Base-by-base conservation (phyloP, 2,797 vertebrate species). In the Schizopygopsis pylzovi region DNA sequence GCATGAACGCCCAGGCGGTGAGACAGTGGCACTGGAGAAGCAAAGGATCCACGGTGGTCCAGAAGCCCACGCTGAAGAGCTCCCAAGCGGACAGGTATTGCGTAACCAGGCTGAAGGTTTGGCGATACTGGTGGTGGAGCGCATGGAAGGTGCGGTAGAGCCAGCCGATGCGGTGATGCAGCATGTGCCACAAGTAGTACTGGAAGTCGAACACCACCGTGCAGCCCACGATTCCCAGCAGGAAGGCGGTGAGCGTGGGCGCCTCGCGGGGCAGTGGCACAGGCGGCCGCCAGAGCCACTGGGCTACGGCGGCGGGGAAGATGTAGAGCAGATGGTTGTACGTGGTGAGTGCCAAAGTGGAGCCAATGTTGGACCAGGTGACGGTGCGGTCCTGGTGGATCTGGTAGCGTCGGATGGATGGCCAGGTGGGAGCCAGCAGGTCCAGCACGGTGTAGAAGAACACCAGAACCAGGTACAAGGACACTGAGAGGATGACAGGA, bases 31-130 rank as follows among this genome's bases (percentile, higher is more conserved):
- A 96, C 87, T 92, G 94, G 11, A 96, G 93, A 84, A 96, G 90
- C 41, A 96, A 71, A 25, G 96, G 96, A 91, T 96, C 94, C 1
- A 94, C 89, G 0, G 96, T 96, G 28, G 95, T 92, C 96, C 96
- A 96, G 20, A 96, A 95, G 1, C 96, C 96, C 59, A 96, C 92
- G 3, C 93, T 95, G 88, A 96, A 94, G 45, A 96, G 83, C 90
- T 96, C 96, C 95, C 96, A 96, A 68, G 94, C 95, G 0, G 96
- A 96, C 37, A 96, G 92, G 88, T 96, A 94, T 91, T 96, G 94
- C 10, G 96, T 96, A 83, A 96, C 95, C 63, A 96, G 92, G 88
- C 95, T 95, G 89, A 96, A 96, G 0, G 96, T 93, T 85, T 94
- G 93, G 70, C 92, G 92, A 92, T 96, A 96, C 87, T 96, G 94